Conservation (phyloP, 2,113 vertebrate species). For the Gopherus flavomarginatus region DNA sequence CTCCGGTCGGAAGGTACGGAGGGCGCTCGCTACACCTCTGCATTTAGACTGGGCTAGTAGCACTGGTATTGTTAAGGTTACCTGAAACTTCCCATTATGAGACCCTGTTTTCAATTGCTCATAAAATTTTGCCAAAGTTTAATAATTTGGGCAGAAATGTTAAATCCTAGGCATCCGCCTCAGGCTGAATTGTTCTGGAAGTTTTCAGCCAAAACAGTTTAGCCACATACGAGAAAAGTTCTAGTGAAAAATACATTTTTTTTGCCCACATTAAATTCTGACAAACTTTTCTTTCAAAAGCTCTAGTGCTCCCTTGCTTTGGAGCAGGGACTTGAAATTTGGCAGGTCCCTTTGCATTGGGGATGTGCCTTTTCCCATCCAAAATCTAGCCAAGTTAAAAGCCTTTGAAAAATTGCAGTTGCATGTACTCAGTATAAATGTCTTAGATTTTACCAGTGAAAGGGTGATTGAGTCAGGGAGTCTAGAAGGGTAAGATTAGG, state of each 20-base stretch:
- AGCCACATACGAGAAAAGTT: background rate
- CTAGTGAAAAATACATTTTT: background rate
- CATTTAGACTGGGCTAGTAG: background rate
- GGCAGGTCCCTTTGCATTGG: background rate
- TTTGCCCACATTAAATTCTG: conserved; percentile 15
- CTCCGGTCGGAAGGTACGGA: too few relatives aligned
- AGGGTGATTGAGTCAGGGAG: background rate
- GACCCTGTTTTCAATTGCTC: too few relatives aligned
- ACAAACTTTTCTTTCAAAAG: background rate
- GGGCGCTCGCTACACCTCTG: too few relatives aligned
- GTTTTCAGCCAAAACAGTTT: background rate
- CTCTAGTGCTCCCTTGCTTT: conserved; percentile 24
- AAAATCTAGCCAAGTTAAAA: background rate
- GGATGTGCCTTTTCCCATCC: background rate
- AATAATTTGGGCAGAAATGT: background rate
- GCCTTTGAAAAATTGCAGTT: background rate
- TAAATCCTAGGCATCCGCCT: background rate
- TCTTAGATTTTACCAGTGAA: background rate
- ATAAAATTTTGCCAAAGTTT: rapidly evolving
- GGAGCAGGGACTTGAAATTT: background rate
- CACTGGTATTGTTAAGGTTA: background rate
- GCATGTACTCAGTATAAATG: rapidly evolving
- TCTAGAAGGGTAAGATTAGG: background rate
- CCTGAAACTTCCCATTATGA: background rate
- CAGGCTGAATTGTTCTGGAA: background rate